Conservation (phyloP, 2,888 invertebrate genomes). For the Hybos culiciformis region DNA sequence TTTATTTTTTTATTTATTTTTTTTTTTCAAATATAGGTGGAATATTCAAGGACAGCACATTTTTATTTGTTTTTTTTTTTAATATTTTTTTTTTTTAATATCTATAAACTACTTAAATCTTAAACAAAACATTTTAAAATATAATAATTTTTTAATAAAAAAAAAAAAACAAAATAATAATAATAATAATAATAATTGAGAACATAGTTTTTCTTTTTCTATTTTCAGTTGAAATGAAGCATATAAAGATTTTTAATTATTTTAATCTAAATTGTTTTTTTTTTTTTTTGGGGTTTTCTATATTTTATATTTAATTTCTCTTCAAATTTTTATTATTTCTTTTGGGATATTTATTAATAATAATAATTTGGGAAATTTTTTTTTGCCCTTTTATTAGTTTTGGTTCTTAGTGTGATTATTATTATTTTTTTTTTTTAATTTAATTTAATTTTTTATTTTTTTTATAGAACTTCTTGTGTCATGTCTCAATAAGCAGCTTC, state of each 20-base stretch:
- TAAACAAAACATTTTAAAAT: conserved; percentile 2
- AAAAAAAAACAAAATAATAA: conserved; percentile 3
- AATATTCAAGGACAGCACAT: not conserved
- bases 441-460: conserved; percentile 10
- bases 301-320: conserved; percentile 1
- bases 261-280: too few relatives aligned
- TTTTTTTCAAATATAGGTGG: not conserved
- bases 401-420: conserved; percentile 8
- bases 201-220: too few relatives aligned
- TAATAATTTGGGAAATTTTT: conserved; percentile 1
- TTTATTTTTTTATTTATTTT: not conserved
- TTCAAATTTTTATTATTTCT: conserved; percentile 7
- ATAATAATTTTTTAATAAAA: conserved; percentile 6
- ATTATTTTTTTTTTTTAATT: conserved; percentile 9
- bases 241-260: too few relatives aligned
- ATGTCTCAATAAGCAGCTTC: conserved; percentile 34
- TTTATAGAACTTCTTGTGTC: conserved; percentile 16
- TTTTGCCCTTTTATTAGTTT: conserved; percentile 9
- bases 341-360: conserved; percentile 13
- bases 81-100: conserved; percentile 6
- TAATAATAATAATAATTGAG: conserved; percentile 3
- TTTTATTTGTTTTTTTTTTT: conserved; percentile 3
- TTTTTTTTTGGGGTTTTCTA: conserved; percentile 2
- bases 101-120: not conserved
- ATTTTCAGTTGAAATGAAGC: too few relatives aligned